Evolutionary conservation across 2,888 invertebrate genomes (phyloP), one percentile per base, ranked within the genome.

Genomic region (Hemicrepidius hirtus): DNA sequence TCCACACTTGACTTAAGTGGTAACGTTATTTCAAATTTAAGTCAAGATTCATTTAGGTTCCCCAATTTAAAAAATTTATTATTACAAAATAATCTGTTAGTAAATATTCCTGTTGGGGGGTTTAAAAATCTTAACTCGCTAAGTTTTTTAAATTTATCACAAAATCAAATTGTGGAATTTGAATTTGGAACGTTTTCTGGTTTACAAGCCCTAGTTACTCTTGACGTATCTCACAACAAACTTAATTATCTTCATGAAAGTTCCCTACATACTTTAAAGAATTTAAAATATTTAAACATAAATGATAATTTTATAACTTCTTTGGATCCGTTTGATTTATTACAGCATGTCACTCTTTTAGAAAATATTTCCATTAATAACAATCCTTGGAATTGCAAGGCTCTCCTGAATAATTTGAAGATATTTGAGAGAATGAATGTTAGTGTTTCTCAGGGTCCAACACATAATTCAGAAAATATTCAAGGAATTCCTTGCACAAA

Each of bases 131-230:
- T 72, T 37, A n/a, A 32, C 9, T 16, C 16, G 16, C 20, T 72
- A 12, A 10, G 10, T 12, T 9, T 21, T n/a, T 13, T 72, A 41
- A 68, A 68, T 59, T 41, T 72, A 12, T 64, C 68, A 1, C 37
- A 50, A 13, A 72, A 72, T 28, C 21, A 28, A 21, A 44, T 72
- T 10, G 5, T 13, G 3, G 59, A 68, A 21, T 64, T 72, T 16
- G 59, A 72, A 10, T 59, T 20, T 59, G 72, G 72, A 12, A 72
- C 68, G 9, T 68, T 72, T 59, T 10, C 32, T 0, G 72, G 64
- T n/a, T 28, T 72, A 21, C n/a, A 12, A 10, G 4, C 7, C 2
- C 28, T 72, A 28, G 6, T 28, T 13, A 20, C 7, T 18, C 41
- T 72, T 0, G 68, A 72, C 28, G 59, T 72, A 16, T 72, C 72